A percentile compares a stretch with the other conserved stretches of the same genome.
phyloP scores from a whole-genome alignment of 2,797 vertebrate genomes.

The Silurus lanzhouensis region DNA sequence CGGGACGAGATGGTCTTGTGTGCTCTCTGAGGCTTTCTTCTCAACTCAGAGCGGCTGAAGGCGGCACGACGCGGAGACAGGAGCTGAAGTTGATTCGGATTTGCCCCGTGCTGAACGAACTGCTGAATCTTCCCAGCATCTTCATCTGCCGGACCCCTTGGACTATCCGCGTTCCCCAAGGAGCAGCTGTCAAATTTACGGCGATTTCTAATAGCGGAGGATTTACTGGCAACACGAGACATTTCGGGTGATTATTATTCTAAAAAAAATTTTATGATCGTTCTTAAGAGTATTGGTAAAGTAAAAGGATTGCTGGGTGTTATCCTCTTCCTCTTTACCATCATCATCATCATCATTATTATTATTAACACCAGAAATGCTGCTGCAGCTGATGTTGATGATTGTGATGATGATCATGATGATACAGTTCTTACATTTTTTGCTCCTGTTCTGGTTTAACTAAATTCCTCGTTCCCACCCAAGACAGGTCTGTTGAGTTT shows the following conservation, averaged over 20 bases:
- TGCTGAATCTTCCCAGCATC: background rate
- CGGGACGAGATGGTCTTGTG: conserved; percentile 36
- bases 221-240: conserved; percentile 44
- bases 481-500: conserved; percentile 39
- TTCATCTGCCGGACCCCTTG: background rate
- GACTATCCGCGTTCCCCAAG: conserved; percentile 10
- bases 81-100: conserved; percentile 40
- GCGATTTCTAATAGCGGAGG: conserved; percentile 27
- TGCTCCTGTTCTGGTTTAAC: background rate
- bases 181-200: background rate
- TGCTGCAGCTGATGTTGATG: background rate
- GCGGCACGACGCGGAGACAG: background rate
- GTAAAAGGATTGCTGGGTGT: background rate
- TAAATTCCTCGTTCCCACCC: conserved; percentile 7
- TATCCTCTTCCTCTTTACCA: background rate
- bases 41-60: background rate
- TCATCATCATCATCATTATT: background rate
- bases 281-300: background rate
- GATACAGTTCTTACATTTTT: background rate
- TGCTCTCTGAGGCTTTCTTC: conserved; percentile 15
- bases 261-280: background rate
- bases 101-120: background rate
- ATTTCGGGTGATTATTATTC: conserved; percentile 29
- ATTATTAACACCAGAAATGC: background rate
- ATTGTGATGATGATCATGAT: background rate